Percentiles rank a stretch among this genome's conserved stretches.
These are phyloP conservation scores for Cosmorhoe ocellata DNA, from an alignment of 2,888 invertebrate species.

Conservation along the genomic window DNA sequence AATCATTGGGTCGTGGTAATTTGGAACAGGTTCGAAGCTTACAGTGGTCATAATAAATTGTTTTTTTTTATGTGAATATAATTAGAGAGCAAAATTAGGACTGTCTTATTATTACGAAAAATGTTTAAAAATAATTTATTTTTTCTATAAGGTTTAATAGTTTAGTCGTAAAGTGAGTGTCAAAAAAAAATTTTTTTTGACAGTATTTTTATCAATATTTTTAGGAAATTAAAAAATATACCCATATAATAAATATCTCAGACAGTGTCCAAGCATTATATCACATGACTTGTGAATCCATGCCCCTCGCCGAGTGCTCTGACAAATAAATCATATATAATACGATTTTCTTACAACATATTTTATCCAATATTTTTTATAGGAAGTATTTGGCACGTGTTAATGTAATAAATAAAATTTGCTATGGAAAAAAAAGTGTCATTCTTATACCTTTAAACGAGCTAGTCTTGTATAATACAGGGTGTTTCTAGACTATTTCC, in stretches of 20 bases:
- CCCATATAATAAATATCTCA: constrained; percentile 27
- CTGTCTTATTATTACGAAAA: no score
- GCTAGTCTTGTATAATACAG: no score
- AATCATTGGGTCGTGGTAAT: constrained; percentile 38
- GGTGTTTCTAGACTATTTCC: no score
- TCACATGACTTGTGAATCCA: constrained; percentile 69
- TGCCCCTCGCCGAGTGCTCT: constrained; percentile 55
- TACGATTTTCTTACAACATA: constrained; percentile 72
- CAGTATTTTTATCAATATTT: no score
- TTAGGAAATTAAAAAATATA: no score
- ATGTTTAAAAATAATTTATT: no score
- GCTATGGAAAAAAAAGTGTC: not conserved
- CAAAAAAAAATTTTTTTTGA: no score
- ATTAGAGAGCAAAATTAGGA: not conserved
- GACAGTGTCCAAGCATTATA: constrained; percentile 70
- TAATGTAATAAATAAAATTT: not conserved
- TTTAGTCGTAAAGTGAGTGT: no score
- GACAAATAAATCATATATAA: constrained; percentile 76
- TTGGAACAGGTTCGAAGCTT: constrained; percentile 25
- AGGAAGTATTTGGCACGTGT: constrained; percentile 21
- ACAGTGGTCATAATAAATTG: constrained; percentile 29
- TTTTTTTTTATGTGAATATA: constrained; percentile 21
- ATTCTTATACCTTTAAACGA: no score
- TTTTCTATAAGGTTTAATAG: no score
- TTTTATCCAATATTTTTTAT: constrained; percentile 49